phyloP scores from a whole-genome alignment of 2,113 vertebrate species.

The Pseudorectes ferrugineus region DNA sequence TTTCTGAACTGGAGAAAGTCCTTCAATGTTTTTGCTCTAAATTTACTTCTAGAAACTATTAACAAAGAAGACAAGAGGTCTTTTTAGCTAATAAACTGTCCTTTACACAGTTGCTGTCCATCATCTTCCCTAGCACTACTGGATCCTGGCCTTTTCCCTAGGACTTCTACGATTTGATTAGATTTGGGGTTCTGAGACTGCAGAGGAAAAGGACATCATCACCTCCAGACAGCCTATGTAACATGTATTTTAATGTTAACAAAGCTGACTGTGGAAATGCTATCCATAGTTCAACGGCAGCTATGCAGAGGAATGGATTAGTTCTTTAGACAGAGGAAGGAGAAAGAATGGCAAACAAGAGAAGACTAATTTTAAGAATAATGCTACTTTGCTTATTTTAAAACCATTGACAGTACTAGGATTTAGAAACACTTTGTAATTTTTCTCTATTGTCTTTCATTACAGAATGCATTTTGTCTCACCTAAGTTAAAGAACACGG shows the following conservation, averaged over 20 bases:
- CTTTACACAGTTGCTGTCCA: neutral
- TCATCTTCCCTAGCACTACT: neutral
- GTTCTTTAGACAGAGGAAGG: neutral
- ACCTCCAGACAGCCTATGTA: neutral
- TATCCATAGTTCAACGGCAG: neutral
- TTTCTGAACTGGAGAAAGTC: neutral
- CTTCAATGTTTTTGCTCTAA: neutral
- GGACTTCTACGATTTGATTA: neutral
- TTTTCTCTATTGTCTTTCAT: neutral
- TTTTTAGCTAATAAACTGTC: neutral
- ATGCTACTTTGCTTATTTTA: neutral
- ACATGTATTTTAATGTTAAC: neutral
- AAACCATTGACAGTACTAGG: neutral
- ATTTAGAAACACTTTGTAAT: neutral
- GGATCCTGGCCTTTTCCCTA: neutral
- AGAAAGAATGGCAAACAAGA: neutral
- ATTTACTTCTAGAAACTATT: neutral
- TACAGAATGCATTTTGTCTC: neutral
- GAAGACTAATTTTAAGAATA: neutral
- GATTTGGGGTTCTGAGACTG: slow-evolving; percentile 41
- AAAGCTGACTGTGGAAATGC: neutral
- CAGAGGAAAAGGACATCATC: neutral
- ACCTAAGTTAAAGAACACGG: neutral
- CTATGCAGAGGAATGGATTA: neutral
- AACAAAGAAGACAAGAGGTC: neutral